These are phyloP conservation scores for Rhagium mordax DNA, from an alignment of 2,888 invertebrate genomes.

Conservation along the genomic window DNA sequence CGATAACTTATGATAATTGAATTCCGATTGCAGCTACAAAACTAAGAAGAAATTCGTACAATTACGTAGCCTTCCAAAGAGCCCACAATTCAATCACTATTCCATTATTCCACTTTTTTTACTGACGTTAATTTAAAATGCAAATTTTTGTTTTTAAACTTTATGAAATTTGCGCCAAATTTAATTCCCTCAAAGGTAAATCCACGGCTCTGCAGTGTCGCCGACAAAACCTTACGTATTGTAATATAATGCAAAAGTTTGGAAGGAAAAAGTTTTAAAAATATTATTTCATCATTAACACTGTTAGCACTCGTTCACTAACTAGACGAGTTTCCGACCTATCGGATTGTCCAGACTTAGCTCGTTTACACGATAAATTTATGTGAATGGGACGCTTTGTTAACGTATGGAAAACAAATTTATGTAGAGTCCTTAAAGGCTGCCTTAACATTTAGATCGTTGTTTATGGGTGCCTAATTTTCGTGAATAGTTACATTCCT, in stretches of 20 bases:
- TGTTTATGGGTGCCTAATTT: too few species aligned
- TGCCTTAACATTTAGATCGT: too few species aligned
- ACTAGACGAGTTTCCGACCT: background rate
- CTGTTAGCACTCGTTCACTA: background rate
- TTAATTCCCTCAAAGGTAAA: constrained; percentile 26
- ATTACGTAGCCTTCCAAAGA: background rate
- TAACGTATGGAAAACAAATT: background rate
- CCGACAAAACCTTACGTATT: constrained; percentile 14
- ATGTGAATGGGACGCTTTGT: background rate
- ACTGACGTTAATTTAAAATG: constrained; percentile 42
- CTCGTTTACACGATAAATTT: background rate
- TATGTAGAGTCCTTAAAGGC: too few species aligned
- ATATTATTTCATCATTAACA: constrained; percentile 22
- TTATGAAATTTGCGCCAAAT: constrained; percentile 36
- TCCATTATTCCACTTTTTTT: constrained; percentile 34
- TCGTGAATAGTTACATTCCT: too few species aligned
- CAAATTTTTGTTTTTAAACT: constrained; percentile 44
- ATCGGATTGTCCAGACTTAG: background rate
- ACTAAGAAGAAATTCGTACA: background rate
- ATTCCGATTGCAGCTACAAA: too few species aligned
- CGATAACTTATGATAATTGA: too few species aligned
- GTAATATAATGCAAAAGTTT: constrained; percentile 17
- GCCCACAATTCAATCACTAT: constrained; percentile 5
- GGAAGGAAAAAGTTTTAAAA: constrained; percentile 15
- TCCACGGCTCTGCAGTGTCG: background rate